phyloP scores from a whole-genome alignment of 2,113 vertebrate species.

The Xiphorhynchus elegans region DNA sequence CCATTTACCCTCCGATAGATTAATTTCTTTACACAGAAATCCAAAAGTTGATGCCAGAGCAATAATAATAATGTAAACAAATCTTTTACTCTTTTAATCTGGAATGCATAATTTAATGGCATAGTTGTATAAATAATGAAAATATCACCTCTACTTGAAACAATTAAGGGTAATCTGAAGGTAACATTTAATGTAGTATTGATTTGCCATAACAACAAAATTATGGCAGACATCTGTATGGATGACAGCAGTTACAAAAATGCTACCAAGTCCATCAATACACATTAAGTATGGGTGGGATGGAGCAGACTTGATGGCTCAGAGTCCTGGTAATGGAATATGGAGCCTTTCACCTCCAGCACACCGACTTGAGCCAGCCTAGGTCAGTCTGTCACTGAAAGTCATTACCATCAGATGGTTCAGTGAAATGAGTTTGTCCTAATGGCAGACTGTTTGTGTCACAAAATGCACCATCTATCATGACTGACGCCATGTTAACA shows the following conservation, averaged over 20 bases:
- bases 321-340: slow-evolving; percentile 37
- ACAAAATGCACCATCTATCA: slow-evolving; percentile 51
- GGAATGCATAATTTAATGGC: slow-evolving; percentile 62
- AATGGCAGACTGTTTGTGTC: slow-evolving; percentile 18
- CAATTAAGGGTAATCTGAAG: slow-evolving; percentile 66
- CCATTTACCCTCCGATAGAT: slow-evolving; percentile 47
- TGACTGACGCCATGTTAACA: neutral
- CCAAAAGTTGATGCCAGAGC: slow-evolving; percentile 61
- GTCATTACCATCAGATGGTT: slow-evolving; percentile 36
- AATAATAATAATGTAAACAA: slow-evolving; percentile 67
- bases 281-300: neutral
- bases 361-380: neutral
- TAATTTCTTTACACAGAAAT: slow-evolving; percentile 69
- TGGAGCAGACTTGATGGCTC: slow-evolving; percentile 36
- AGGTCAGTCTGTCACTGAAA: slow-evolving; percentile 23
- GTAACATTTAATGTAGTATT: slow-evolving; percentile 70
- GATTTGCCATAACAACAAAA: slow-evolving; percentile 58
- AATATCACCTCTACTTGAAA: slow-evolving; percentile 59
- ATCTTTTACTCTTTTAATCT: slow-evolving; percentile 55
- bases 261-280: slow-evolving; percentile 56
- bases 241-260: slow-evolving; percentile 61
- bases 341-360: slow-evolving; percentile 27
- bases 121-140: slow-evolving; percentile 67
- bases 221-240: slow-evolving; percentile 49
- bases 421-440: slow-evolving; percentile 26